Conservation (phyloP, 2,888 invertebrate genomes). For the Willowsia nigromaculata region DNA sequence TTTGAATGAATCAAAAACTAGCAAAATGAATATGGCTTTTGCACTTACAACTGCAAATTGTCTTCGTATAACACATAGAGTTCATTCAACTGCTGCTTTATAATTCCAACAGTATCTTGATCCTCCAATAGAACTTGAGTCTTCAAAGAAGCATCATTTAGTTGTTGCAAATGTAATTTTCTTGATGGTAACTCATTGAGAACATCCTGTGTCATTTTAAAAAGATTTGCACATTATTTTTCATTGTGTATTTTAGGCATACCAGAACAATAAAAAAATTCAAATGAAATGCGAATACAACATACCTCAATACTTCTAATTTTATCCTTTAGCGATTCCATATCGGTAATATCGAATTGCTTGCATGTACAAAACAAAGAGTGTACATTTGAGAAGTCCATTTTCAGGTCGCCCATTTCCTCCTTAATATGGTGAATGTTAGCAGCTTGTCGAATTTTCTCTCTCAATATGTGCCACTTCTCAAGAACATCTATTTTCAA, state of each 20-base stretch:
- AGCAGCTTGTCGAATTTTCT: slow-evolving; percentile 76
- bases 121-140: slow-evolving; percentile 75
- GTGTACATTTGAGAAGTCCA: slow-evolving; percentile 76
- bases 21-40: background rate
- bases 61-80: slow-evolving; percentile 78
- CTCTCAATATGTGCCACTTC: slow-evolving; percentile 76
- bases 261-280: too few species aligned
- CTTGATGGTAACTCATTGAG: slow-evolving; percentile 72
- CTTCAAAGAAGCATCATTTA: slow-evolving; percentile 77
- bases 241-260: too few species aligned
- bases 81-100: slow-evolving; percentile 77
- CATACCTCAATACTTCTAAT: slow-evolving; percentile 74
- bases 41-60: slow-evolving; percentile 78
- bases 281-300: background rate
- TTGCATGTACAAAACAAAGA: slow-evolving; percentile 75
- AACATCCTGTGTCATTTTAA: slow-evolving; percentile 63
- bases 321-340: slow-evolving; percentile 75
- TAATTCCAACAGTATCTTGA: slow-evolving; percentile 71
- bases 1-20: background rate
- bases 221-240: background rate
- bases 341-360: slow-evolving; percentile 76
- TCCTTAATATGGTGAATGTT: slow-evolving; percentile 77
- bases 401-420: slow-evolving; percentile 76
- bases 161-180: slow-evolving; percentile 75
- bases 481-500: slow-evolving; percentile 71